Conservation (phyloP, 1,140 invertebrate genomes). For the Lasaia peninsularis region DNA sequence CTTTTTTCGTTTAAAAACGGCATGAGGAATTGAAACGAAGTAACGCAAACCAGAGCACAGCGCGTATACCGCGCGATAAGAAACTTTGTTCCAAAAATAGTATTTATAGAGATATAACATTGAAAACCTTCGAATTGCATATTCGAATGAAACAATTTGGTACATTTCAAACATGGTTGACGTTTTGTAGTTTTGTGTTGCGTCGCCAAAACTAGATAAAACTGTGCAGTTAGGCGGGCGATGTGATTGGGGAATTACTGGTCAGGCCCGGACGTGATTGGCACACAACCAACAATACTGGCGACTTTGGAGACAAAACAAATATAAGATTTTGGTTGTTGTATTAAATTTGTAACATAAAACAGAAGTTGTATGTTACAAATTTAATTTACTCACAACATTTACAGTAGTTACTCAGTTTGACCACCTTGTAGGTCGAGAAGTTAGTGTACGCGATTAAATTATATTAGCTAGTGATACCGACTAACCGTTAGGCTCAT, state of each 20-base stretch:
- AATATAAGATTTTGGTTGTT: background rate
- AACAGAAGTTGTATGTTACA: no score
- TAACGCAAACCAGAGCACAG: no score
- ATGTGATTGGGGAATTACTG: constrained; percentile 46
- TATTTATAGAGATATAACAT: constrained; percentile 22
- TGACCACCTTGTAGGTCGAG: no score
- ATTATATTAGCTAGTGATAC: no score
- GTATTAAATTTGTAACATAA: background rate
- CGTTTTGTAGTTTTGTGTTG: background rate
- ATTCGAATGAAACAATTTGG: background rate
- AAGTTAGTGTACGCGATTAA: no score
- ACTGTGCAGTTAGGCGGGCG: constrained; percentile 28
- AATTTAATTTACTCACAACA: no score
- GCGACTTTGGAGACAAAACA: constrained; percentile 19
- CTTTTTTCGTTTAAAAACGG: no score
- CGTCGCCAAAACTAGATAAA: constrained; percentile 31
- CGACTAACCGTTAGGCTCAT: no score
- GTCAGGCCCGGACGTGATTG: constrained; percentile 38
- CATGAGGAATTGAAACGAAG: no score
- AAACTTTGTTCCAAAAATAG: no score
- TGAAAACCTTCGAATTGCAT: background rate
- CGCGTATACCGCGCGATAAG: no score
- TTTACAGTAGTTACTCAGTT: no score
- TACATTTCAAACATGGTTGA: constrained; percentile 9
- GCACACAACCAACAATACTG: constrained; percentile 40